These are phyloP conservation scores for Tauraco erythrolophus DNA, from an alignment of 2,113 vertebrate species.

Conservation along the genomic window DNA sequence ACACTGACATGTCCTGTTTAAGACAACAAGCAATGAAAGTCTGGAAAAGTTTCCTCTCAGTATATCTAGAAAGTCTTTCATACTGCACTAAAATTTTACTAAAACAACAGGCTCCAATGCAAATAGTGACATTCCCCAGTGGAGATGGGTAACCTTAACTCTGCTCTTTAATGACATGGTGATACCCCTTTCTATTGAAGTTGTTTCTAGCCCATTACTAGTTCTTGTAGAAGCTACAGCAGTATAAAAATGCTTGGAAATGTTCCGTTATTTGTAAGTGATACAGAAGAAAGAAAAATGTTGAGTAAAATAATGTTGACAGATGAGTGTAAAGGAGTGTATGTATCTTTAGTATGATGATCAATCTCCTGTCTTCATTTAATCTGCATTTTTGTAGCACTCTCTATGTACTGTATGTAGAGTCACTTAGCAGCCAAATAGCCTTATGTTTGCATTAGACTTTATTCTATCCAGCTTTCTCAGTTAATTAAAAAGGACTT, in stretches of 20 bases:
- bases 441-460: not conserved
- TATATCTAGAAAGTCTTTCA: not conserved
- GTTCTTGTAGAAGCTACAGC: not conserved
- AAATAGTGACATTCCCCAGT: not conserved
- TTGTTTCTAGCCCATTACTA: not conserved
- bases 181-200: not conserved
- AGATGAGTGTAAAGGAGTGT: not conserved
- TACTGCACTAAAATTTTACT: not conserved
- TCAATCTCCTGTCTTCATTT: not conserved
- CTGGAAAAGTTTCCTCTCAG: not conserved
- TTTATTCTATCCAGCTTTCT: not conserved
- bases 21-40: not conserved
- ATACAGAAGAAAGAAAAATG: not conserved
- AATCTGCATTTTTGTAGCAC: not conserved
- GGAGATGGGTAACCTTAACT: not conserved
- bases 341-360: not conserved
- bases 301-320: not conserved
- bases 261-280: not conserved
- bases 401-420: rapidly evolving
- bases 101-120: not conserved
- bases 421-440: not conserved
- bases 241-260: not conserved
- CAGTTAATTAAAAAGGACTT: not conserved
- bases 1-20: not conserved
- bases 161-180: not conserved